These are phyloP conservation scores for Diadophis punctatus DNA, from an alignment of 2,113 vertebrate species.

Conservation along the genomic window DNA sequence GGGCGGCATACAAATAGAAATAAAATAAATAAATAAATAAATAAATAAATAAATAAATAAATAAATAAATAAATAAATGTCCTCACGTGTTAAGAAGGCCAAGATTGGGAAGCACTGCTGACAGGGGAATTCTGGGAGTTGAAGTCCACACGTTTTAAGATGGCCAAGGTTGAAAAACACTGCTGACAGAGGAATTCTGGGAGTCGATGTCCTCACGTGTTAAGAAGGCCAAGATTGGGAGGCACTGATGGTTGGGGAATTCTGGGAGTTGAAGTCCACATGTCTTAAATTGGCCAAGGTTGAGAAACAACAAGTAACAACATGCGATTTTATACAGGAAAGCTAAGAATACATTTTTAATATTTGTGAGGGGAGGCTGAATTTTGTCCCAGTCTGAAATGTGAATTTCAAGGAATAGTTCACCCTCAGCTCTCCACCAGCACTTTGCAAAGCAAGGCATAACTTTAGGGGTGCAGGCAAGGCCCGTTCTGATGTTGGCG, in stretches of 20 bases:
- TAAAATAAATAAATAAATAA: no score
- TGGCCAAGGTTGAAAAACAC: no score
- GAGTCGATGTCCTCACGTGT: neutral
- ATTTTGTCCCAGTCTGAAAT: neutral
- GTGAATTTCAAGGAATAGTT: neutral
- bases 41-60: no score
- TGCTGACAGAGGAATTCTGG: neutral
- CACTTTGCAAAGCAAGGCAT: neutral
- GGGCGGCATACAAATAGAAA: no score
- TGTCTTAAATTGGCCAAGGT: neutral
- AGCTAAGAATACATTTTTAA: neutral
- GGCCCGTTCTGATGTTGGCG: neutral
- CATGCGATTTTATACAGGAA: neutral
- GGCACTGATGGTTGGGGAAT: accelerated
- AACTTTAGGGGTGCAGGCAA: neutral
- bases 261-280: neutral
- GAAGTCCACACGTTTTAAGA: neutral
- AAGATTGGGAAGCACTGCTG: no score
- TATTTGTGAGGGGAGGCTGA: neutral
- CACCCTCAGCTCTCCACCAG: neutral
- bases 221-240: no score
- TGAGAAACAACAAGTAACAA: neutral
- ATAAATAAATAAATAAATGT: no score
- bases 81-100: no score
- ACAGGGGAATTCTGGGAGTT: neutral